Conservation (phyloP, 2,888 invertebrate genomes). For the Didymodactylos carnosus region DNA sequence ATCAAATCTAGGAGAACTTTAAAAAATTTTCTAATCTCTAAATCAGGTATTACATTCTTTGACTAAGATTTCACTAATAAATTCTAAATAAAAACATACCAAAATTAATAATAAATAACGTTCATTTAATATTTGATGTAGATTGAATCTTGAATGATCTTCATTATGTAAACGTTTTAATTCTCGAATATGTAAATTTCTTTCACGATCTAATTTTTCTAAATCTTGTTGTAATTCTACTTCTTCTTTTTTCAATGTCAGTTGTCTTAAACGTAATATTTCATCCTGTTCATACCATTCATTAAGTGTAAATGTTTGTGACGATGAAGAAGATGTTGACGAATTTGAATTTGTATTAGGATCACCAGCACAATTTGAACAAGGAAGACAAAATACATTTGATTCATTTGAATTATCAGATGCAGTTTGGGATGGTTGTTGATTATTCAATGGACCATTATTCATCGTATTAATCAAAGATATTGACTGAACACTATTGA, state of each 20-base stretch:
- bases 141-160: slow-evolving; percentile 81
- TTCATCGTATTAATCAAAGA: neutral
- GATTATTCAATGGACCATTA: neutral
- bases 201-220: slow-evolving; percentile 90
- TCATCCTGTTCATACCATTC: slow-evolving; percentile 98
- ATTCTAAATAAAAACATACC: too few species aligned
- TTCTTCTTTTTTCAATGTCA: slow-evolving; percentile 92
- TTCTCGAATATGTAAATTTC: slow-evolving; percentile 92
- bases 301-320: neutral
- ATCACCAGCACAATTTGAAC: neutral
- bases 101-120: slow-evolving; percentile 86
- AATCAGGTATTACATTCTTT: too few species aligned
- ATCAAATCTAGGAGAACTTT: too few species aligned
- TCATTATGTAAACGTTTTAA: slow-evolving; percentile 97
- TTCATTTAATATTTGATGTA: slow-evolving; percentile 87
- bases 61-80: too few species aligned
- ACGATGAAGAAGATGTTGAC: neutral
- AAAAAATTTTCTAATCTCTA: too few species aligned
- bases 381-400: too few species aligned
- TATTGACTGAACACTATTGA: too few species aligned
- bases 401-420: neutral
- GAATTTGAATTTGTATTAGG: neutral
- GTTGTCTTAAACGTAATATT: slow-evolving; percentile 87
- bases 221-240: slow-evolving; percentile 89
- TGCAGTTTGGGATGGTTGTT: neutral